These are phyloP conservation scores for Pseudococcus longispinus DNA, from an alignment of 2,888 invertebrate genomes.

Conservation along the genomic window DNA sequence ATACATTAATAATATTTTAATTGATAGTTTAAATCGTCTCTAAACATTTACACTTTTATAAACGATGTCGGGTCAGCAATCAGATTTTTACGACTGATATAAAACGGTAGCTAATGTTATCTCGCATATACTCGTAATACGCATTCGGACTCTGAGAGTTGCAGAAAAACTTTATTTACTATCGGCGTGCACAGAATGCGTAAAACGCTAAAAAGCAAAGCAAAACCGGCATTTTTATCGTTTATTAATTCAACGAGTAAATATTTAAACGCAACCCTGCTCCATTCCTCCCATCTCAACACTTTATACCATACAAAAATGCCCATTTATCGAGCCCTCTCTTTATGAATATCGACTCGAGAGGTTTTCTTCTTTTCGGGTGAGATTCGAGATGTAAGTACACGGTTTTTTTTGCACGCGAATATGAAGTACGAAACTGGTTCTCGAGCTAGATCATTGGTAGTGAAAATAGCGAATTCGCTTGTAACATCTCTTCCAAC, in stretches of 20 bases:
- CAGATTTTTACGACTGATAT: slow-evolving; percentile 37
- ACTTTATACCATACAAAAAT: background rate
- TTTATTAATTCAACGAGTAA: slow-evolving; percentile 35
- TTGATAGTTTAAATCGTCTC: slow-evolving; percentile 26
- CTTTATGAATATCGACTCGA: background rate
- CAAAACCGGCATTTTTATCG: slow-evolving; percentile 35
- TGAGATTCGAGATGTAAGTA: background rate
- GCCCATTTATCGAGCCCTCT: background rate
- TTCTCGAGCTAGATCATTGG: background rate
- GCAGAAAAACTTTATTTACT: slow-evolving; percentile 35
- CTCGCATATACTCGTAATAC: background rate
- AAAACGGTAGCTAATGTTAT: slow-evolving; percentile 32
- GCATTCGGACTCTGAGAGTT: background rate
- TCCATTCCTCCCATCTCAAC: too few species aligned
- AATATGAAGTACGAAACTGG: slow-evolving; percentile 21
- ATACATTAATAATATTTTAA: slow-evolving; percentile 46
- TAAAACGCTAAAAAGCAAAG: background rate
- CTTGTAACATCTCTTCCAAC: background rate
- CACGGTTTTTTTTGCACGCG: background rate
- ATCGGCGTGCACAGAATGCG: background rate
- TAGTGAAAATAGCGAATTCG: background rate
- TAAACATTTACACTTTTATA: slow-evolving; percentile 35
- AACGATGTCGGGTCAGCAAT: slow-evolving; percentile 33
- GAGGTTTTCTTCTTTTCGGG: too few species aligned
- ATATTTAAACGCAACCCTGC: slow-evolving; percentile 7